Percentiles rank a stretch among this genome's conserved stretches.
phyloP scores from a whole-genome alignment of 2,888 invertebrate species.

The Xestia rhomboidea region DNA sequence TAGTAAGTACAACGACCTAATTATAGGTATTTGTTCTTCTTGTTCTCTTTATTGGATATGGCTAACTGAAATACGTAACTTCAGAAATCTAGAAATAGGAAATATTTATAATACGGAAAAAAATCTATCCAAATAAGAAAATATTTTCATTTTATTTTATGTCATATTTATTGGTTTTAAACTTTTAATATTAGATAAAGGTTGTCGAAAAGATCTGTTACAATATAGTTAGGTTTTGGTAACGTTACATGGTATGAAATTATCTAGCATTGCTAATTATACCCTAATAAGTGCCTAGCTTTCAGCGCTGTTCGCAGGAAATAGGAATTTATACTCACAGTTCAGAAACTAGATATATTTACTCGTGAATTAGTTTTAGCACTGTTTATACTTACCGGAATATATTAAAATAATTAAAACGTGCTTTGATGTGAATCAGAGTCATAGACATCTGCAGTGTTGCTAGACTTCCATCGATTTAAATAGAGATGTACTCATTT shows the following conservation, averaged over 20 bases:
- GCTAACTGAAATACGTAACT: conserved; percentile 49
- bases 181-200: conserved; percentile 42
- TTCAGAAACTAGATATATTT: conserved; percentile 39
- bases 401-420: conserved; percentile 32
- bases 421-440: conserved; percentile 24
- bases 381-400: conserved; percentile 49
- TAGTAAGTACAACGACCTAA: conserved; percentile 68
- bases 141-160: conserved; percentile 32
- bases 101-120: conserved; percentile 47
- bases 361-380: conserved; percentile 42
- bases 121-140: conserved; percentile 25
- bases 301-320: conserved; percentile 37
- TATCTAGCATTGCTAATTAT: conserved; percentile 64
- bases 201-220: conserved; percentile 72
- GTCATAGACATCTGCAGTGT: conserved; percentile 27
- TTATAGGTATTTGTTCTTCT: conserved; percentile 47
- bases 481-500: conserved; percentile 3
- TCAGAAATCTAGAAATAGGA: conserved; percentile 42
- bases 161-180: conserved; percentile 46
- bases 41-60: conserved; percentile 41
- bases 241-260: conserved; percentile 60
- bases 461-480: conserved; percentile 43
- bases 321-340: conserved; percentile 26
- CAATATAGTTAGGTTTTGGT: conserved; percentile 69
- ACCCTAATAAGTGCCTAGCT: conserved; percentile 66